A percentile compares a stretch with the other conserved stretches of the same genome.
Evolutionary conservation across 2,113 vertebrate species (phyloP).

Genomic region (Malaclemys terrapin): DNA sequence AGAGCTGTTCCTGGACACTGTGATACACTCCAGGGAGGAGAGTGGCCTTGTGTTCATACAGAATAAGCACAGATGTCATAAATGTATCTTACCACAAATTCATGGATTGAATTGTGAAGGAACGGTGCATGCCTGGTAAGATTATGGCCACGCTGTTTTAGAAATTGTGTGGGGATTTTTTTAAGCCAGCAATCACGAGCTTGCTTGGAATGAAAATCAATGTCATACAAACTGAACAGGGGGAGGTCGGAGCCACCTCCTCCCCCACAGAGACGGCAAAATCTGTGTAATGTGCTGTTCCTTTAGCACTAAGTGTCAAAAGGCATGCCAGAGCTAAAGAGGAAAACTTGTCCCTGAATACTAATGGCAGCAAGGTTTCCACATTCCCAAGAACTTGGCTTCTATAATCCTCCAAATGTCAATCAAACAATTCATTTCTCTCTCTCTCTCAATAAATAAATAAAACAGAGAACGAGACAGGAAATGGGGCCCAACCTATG

Average conservation of each 20-base stretch:
- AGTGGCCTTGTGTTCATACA: fast-evolving
- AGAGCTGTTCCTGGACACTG: not conserved
- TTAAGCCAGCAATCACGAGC: not conserved
- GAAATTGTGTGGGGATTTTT: not conserved
- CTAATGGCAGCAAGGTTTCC: not conserved
- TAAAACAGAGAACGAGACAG: fast-evolving
- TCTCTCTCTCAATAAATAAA: not conserved
- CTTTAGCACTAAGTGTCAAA: not conserved
- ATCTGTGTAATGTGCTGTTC: not conserved
- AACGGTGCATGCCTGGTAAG: not conserved
- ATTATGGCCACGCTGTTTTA: not conserved
- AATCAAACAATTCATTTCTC: not conserved
- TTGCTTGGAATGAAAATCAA: not conserved
- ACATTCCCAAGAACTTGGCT: not conserved
- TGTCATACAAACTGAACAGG: not conserved
- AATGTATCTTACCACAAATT: not conserved
- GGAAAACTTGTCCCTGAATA: not conserved
- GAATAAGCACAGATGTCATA: conserved; percentile 23
- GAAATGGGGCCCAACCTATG: fast-evolving
- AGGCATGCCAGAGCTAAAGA: fast-evolving
- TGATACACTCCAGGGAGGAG: not conserved
- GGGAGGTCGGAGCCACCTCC: not conserved
- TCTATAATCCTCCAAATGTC: not conserved
- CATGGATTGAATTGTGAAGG: not conserved
- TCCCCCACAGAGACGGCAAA: not conserved